Conservation (phyloP, 1,140 invertebrate genomes). For the Matsumurasca onukii region DNA sequence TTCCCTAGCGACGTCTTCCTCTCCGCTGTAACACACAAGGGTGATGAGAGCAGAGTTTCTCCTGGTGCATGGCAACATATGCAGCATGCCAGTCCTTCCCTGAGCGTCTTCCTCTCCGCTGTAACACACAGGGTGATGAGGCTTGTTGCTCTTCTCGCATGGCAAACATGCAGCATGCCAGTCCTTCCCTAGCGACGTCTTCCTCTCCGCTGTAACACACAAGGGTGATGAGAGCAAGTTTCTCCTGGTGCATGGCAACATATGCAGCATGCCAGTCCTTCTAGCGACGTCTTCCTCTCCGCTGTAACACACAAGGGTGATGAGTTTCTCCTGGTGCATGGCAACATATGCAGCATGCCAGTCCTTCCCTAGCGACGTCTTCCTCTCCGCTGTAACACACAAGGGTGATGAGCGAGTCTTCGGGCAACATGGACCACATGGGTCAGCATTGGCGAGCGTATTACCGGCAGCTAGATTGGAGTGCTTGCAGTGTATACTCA, state of each 20-base stretch:
- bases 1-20: conserved; percentile 76
- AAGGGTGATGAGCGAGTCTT: too few relatives aligned
- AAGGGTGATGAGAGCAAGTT: background rate
- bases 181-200: conserved; percentile 76
- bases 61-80: too few relatives aligned
- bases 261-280: conserved; percentile 79
- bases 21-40: conserved; percentile 69
- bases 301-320: conserved; percentile 68
- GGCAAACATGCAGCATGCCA: conserved; percentile 73
- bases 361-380: conserved; percentile 76
- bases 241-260: too few relatives aligned
- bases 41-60: too few relatives aligned
- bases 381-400: conserved; percentile 70
- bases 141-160: conserved; percentile 80
- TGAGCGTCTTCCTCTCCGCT: conserved; percentile 72
- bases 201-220: conserved; percentile 67
- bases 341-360: conserved; percentile 75
- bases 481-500: too few relatives aligned
- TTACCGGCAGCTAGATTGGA: too few relatives aligned
- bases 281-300: conserved; percentile 73
- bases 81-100: too few relatives aligned
- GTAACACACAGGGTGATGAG: conserved; percentile 67
- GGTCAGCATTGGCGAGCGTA: too few relatives aligned
- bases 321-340: too few relatives aligned
- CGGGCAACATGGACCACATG: too few relatives aligned